A percentile compares a stretch with the other conserved stretches of the same genome.
These are phyloP conservation scores for Cavia aperea DNA, from an alignment of 2,113 vertebrate species.

Conservation along the genomic window DNA sequence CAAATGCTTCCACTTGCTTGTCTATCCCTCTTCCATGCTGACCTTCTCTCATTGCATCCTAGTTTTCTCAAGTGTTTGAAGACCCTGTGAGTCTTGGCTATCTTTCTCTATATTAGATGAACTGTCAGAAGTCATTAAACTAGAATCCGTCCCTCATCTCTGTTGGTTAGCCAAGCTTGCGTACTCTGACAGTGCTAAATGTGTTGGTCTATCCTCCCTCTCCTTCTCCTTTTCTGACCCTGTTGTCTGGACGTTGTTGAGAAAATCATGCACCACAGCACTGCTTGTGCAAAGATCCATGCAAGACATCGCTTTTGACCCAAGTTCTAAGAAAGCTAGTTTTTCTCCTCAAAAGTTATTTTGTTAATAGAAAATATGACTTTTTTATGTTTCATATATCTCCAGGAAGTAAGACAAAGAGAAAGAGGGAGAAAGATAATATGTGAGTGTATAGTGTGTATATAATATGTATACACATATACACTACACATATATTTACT, in stretches of 20 bases:
- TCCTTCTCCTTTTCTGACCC: not conserved
- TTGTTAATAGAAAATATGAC: not conserved
- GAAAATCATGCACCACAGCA: not conserved
- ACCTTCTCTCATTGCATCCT: not conserved
- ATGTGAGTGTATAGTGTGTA: not conserved
- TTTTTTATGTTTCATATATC: not conserved
- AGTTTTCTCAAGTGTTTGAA: not conserved
- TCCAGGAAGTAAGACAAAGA: not conserved
- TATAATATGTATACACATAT: not conserved
- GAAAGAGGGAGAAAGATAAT: not conserved
- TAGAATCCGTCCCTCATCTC: not conserved
- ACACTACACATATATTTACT: not conserved
- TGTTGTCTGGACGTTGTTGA: not conserved
- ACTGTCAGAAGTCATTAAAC: not conserved
- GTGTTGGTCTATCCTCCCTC: not conserved
- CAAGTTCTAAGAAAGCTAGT: not conserved
- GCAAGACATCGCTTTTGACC: not conserved
- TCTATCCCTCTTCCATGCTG: not conserved
- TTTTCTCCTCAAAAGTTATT: not conserved
- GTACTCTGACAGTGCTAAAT: fast-evolving
- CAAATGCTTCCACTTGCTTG: not conserved
- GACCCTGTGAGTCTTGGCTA: not conserved
- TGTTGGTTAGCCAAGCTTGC: not conserved
- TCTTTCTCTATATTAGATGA: not conserved
- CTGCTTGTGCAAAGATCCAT: not conserved